phyloP scores from a whole-genome alignment of 2,888 invertebrate species.

The Synanthedon andrenaeformis region DNA sequence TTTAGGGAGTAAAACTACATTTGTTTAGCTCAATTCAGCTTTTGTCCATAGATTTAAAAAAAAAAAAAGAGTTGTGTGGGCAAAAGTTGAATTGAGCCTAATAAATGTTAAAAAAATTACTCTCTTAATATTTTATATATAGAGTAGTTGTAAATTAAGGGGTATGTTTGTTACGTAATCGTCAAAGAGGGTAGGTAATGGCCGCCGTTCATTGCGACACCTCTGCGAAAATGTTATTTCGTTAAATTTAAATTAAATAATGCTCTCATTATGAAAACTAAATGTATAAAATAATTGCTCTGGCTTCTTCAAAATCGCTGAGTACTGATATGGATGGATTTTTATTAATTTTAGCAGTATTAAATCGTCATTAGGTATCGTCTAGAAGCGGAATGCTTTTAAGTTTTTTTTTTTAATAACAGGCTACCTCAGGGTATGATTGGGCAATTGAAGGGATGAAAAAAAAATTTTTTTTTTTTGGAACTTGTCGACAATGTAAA shows the following conservation, averaged over 20 bases:
- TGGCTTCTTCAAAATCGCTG: background rate
- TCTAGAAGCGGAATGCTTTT: conserved; percentile 29
- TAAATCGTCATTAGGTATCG: conserved; percentile 31
- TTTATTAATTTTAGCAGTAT: conserved; percentile 55
- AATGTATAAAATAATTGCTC: conserved; percentile 9
- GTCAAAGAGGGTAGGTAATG: background rate
- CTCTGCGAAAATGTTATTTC: background rate
- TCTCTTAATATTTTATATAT: too few relatives aligned
- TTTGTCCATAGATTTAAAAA: too few relatives aligned
- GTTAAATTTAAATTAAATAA: conserved; percentile 7
- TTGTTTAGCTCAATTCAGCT: too few relatives aligned
- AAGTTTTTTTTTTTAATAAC: conserved; percentile 31
- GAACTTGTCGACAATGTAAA: too few relatives aligned
- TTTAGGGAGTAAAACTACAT: too few relatives aligned
- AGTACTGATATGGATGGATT: conserved; percentile 7
- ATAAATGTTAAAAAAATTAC: too few relatives aligned
- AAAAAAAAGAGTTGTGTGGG: too few relatives aligned
- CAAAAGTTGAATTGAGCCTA: too few relatives aligned
- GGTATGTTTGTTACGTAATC: too few relatives aligned
- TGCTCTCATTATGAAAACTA: conserved; percentile 27
- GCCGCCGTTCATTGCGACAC: background rate
- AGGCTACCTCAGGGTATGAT: conserved; percentile 51
- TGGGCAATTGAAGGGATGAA: background rate
- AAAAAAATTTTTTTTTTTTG: too few relatives aligned
- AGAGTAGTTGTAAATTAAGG: too few relatives aligned